These are phyloP conservation scores for Sminthurinus aureus DNA, from an alignment of 2,888 invertebrate species.

Conservation along the genomic window DNA sequence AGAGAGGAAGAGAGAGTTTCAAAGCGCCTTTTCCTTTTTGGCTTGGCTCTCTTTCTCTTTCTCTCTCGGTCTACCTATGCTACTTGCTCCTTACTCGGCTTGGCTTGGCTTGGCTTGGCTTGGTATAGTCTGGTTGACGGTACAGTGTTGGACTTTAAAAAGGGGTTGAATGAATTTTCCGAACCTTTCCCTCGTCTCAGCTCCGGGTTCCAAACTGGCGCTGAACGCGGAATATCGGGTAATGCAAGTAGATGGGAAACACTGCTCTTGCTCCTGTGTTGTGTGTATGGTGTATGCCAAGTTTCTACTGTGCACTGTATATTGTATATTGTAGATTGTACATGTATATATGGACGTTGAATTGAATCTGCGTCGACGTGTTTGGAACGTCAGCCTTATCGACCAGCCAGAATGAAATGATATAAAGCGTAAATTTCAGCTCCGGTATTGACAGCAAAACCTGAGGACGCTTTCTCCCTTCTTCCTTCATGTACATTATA, in stretches of 20 bases:
- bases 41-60: too few species aligned
- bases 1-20: too few species aligned
- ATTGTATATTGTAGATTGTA: neutral
- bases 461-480: conserved; percentile 18
- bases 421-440: conserved; percentile 59
- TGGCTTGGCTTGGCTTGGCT: too few species aligned
- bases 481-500: neutral
- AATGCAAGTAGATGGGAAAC: too few species aligned
- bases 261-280: neutral
- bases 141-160: too few species aligned
- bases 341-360: neutral
- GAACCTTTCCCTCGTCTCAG: conserved; percentile 19
- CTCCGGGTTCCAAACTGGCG: too few species aligned
- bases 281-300: neutral
- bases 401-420: conserved; percentile 58
- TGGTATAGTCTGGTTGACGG: too few species aligned
- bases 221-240: too few species aligned
- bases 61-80: too few species aligned
- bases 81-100: too few species aligned
- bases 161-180: too few species aligned
- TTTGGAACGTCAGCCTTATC: conserved; percentile 55
- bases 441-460: conserved; percentile 57
- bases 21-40: too few species aligned
- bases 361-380: conserved; percentile 45
- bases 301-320: neutral